phyloP scores from a whole-genome alignment of 2,113 vertebrate species.

The Mesoclemmys tuberculata region DNA sequence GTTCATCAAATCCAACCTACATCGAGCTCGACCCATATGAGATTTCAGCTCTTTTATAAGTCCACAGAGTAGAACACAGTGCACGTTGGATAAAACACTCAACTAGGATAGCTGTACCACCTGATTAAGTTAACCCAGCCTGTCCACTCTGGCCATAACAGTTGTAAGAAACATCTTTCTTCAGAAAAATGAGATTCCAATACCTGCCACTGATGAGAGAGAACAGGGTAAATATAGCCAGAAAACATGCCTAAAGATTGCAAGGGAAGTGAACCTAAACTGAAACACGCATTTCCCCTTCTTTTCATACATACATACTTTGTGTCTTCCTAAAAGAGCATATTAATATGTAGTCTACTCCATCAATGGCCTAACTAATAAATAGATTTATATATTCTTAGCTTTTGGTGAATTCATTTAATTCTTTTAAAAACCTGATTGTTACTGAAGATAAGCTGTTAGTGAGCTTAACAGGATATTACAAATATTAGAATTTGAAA shows the following conservation, averaged over 20 bases:
- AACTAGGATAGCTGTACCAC: neutral
- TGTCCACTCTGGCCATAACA: neutral
- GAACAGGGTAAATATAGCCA: neutral
- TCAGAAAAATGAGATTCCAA: neutral
- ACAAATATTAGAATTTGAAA: conserved; percentile 29
- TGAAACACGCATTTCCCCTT: neutral
- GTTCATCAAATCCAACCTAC: neutral
- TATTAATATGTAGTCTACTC: conserved; percentile 4
- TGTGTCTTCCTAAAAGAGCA: neutral
- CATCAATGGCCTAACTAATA: conserved; percentile 14
- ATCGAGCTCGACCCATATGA: neutral
- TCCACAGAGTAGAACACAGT: neutral
- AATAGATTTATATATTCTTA: conserved; percentile 55
- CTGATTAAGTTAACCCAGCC: neutral
- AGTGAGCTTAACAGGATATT: conserved; percentile 53
- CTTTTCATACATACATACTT: conserved; percentile 19
- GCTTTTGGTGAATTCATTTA: neutral
- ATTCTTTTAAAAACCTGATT: conserved; percentile 54
- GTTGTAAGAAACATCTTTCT: rapidly evolving
- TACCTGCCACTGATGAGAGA: neutral
- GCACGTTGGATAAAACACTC: neutral
- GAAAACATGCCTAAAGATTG: neutral
- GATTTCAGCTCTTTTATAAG: neutral
- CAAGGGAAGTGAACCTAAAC: conserved; percentile 19
- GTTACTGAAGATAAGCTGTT: conserved; percentile 34